phyloP scores from a whole-genome alignment of 2,888 invertebrate genomes.

The Pycnomerus fuliginosus region DNA sequence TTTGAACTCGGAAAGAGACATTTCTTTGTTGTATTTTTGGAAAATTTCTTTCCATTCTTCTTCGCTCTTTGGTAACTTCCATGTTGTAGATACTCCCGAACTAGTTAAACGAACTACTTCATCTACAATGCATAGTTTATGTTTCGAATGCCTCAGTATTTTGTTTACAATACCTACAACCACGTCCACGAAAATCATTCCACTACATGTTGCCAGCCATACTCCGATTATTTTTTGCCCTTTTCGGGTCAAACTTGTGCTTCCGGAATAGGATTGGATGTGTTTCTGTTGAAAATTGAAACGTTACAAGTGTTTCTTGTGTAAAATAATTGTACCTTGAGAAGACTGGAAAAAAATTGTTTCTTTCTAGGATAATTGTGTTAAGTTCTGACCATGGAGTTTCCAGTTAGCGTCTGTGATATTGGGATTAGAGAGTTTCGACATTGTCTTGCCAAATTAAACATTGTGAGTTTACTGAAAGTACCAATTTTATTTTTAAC shows the following conservation, averaged over 20 bases:
- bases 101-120: constrained; percentile 91
- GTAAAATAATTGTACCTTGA: too few species aligned
- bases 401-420: neutral
- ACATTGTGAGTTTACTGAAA: neutral
- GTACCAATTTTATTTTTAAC: neutral
- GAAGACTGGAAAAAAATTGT: too few species aligned
- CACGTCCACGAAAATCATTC: constrained; percentile 96
- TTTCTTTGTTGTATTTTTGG: constrained; percentile 78
- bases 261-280: neutral
- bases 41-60: constrained; percentile 90
- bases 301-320: too few species aligned
- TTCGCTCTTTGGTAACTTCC: constrained; percentile 81
- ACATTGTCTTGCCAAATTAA: neutral
- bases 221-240: constrained; percentile 72
- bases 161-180: constrained; percentile 82
- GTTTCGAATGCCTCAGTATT: too few species aligned
- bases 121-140: too few species aligned
- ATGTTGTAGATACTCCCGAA: constrained; percentile 95
- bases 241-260: neutral
- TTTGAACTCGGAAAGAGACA: constrained; percentile 93
- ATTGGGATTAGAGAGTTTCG: neutral
- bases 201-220: constrained; percentile 93
- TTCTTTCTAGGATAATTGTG: too few species aligned
- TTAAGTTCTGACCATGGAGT: neutral
- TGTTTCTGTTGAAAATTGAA: too few species aligned